Evolutionary conservation across 2,113 vertebrate genomes (phyloP), one percentile per base, ranked within the genome.

Genomic region (Rhabdomys dilectus): DNA sequence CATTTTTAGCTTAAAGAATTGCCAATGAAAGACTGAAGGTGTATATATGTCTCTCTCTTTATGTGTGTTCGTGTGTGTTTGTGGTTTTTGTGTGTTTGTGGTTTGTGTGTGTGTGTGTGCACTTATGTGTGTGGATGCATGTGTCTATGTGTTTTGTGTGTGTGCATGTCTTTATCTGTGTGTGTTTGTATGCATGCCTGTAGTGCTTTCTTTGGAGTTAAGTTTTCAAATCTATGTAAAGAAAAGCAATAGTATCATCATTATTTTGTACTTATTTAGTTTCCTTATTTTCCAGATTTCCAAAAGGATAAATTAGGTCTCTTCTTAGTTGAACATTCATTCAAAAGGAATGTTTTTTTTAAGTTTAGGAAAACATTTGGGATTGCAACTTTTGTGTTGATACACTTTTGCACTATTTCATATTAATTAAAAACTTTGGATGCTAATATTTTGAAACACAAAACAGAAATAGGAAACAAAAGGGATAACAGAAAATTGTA

Each of bases 201-300:
- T 7, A 64, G 85, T 58, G 10, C 26, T 93, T 91, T 66, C 15
- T 51, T 85, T 78, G 34, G 6, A 53, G 87, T 26, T 94, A 77
- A 62, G 6, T 7, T 68, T 84, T 8, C 64, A 93, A 91, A 51
- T 0, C 22, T 34, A 17, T 77, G 19, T 89, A 58, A 89, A 93
- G 12, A 66, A 93, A 0, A 89, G 7, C 42, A 45, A 80, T 68
- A 26, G 56, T 84, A 31, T 56, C 56, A 82, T 56, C 42, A 91
- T 76, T 91, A 82, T 78, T 95, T 73, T 91, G 68, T 70, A 5
- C 68, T 36, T 31, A 90, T 29, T 73, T 73, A 92, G 75, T 92
- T 91, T 22, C 72, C 13, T 75, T 34, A 24, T 75, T 95, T 93
- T 64, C 24, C 12, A 62, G 73, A 93, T 91, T 56, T 91, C 29